Percentiles rank a stretch among this genome's conserved stretches.
These are phyloP conservation scores for Chaenogobius annularis DNA, from an alignment of 2,113 vertebrate species.

Conservation along the genomic window DNA sequence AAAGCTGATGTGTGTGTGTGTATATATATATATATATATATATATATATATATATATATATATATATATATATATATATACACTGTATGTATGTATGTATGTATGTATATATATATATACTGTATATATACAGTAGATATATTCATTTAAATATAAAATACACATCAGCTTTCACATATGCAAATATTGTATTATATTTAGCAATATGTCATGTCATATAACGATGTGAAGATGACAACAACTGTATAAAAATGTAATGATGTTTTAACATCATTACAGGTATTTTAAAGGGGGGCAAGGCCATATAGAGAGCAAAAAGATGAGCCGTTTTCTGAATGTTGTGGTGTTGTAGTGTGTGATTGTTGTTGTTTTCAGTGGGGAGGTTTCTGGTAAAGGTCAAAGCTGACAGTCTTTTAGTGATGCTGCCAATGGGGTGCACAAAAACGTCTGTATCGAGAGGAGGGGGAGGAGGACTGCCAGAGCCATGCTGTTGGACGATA, in stretches of 20 bases:
- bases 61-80: too few species aligned
- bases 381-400: slow-evolving; percentile 64
- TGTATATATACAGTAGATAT: too few species aligned
- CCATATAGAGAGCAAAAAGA: not conserved
- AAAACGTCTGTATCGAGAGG: slow-evolving; percentile 41
- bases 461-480: slow-evolving; percentile 34
- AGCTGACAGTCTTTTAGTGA: slow-evolving; percentile 70
- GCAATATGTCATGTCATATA: not conserved
- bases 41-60: too few species aligned
- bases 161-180: too few species aligned
- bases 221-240: not conserved
- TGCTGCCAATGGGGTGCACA: slow-evolving; percentile 49
- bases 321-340: not conserved
- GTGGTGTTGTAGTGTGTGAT: not conserved
- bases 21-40: too few species aligned
- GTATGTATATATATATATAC: too few species aligned
- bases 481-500: slow-evolving; percentile 40
- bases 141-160: too few species aligned
- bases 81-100: too few species aligned
- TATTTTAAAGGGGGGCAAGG: not conserved
- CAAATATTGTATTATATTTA: too few species aligned
- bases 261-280: not conserved
- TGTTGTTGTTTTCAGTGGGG: slow-evolving; percentile 8
- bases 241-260: not conserved
- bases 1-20: not conserved